Percentiles rank a stretch among this genome's conserved stretches.
Evolutionary conservation across 2,888 invertebrate species (phyloP).

Genomic region (Hirtodrosophila cameraria): DNA sequence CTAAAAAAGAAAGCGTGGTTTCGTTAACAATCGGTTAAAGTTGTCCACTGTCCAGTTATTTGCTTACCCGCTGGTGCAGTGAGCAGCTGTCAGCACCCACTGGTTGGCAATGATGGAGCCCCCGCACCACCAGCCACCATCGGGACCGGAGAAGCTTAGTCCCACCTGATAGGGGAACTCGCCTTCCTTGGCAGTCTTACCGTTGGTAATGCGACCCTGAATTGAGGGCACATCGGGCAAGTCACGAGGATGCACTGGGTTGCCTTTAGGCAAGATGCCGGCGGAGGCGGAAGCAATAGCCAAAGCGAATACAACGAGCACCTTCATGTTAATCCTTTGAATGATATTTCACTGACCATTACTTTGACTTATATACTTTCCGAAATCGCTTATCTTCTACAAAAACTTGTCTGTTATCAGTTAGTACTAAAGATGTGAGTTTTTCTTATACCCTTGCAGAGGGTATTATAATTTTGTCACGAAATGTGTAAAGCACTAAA

Average conservation of each 20-base stretch:
- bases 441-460: too few species aligned
- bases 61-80: constrained; percentile 75
- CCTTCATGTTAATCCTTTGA: constrained; percentile 66
- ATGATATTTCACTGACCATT: constrained; percentile 15
- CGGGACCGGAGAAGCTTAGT: constrained; percentile 57
- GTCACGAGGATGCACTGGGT: constrained; percentile 60
- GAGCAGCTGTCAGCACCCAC: constrained; percentile 78
- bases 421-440: not conserved
- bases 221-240: constrained; percentile 39
- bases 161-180: constrained; percentile 79
- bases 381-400: not conserved
- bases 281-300: constrained; percentile 68
- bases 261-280: constrained; percentile 45
- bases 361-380: constrained; percentile 21
- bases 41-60: too few species aligned
- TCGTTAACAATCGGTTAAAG: not conserved
- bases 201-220: constrained; percentile 76
- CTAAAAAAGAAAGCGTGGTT: constrained; percentile 37
- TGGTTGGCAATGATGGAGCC: constrained; percentile 68
- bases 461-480: too few species aligned
- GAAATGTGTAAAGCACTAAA: too few species aligned
- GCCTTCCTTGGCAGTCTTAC: constrained; percentile 53
- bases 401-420: not conserved
- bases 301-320: constrained; percentile 65
- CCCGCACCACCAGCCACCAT: constrained; percentile 74